phyloP scores from a whole-genome alignment of 53 echinoderm and acorn worm species.

The Holothuria scabra region DNA sequence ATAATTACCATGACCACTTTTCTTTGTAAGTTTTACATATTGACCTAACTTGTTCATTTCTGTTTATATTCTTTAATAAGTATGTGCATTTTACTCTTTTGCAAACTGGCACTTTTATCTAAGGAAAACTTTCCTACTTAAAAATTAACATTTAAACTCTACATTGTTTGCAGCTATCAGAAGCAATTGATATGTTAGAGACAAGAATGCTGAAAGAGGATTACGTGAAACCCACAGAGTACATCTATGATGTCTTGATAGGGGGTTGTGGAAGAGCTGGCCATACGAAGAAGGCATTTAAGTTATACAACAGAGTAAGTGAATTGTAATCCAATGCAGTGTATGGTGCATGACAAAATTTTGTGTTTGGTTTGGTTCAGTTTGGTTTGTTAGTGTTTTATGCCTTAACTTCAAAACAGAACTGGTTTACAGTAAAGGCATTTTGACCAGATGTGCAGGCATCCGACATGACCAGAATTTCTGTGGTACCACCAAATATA shows the following conservation, averaged over 20 bases:
- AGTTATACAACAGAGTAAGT: slow-evolving; percentile 87
- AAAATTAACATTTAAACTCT: no score
- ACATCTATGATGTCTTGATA: slow-evolving; percentile 86
- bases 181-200: slow-evolving; percentile 88
- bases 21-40: background rate
- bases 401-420: no score
- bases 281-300: slow-evolving; percentile 93
- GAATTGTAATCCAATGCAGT: no score
- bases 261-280: slow-evolving; percentile 93
- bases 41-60: background rate
- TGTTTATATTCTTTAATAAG: background rate
- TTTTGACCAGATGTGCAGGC: no score
- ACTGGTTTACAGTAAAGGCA: no score
- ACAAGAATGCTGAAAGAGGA: slow-evolving; percentile 87
- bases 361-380: no score
- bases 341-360: background rate
- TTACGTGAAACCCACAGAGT: slow-evolving; percentile 75
- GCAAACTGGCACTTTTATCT: no score
- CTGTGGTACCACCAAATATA: no score
- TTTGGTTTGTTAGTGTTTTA: no score
- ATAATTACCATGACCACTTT: background rate
- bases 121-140: no score
- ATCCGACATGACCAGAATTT: no score
- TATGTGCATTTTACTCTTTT: background rate
- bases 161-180: slow-evolving; percentile 62